These are phyloP conservation scores for Acrossocheilus fasciatus DNA, from an alignment of 2,797 vertebrate genomes.

Conservation along the genomic window DNA sequence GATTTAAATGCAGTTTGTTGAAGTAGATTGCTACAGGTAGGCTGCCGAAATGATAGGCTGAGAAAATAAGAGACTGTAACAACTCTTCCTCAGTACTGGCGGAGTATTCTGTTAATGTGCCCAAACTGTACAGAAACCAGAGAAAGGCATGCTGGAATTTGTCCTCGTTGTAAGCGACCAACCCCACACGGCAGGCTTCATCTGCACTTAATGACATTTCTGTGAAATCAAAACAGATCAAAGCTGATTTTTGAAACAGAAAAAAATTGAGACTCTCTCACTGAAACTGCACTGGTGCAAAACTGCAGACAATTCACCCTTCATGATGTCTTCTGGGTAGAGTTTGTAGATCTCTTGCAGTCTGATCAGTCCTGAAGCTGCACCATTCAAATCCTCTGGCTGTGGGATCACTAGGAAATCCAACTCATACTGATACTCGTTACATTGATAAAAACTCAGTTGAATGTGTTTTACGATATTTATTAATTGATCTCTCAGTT, in stretches of 20 bases:
- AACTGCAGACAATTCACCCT: neutral
- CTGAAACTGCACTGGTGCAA: neutral
- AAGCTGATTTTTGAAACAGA: neutral
- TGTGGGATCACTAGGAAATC: neutral
- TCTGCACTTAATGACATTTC: neutral
- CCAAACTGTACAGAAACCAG: conserved; percentile 19
- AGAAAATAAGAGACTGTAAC: rapidly evolving
- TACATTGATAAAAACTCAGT: neutral
- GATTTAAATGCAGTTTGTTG: no score
- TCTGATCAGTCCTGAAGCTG: conserved; percentile 27
- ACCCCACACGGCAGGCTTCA: conserved; percentile 1
- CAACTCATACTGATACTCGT: neutral
- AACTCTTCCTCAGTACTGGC: rapidly evolving
- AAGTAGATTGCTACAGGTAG: neutral
- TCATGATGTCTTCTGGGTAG: conserved; percentile 6
- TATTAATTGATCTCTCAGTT: neutral
- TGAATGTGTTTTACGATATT: neutral
- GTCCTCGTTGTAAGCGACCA: neutral
- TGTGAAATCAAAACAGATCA: neutral
- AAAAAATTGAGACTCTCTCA: neutral
- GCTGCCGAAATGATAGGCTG: conserved; percentile 3
- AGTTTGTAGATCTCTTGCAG: conserved; percentile 43
- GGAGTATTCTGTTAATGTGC: neutral
- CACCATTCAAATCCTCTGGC: neutral
- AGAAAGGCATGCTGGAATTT: conserved; percentile 44